Evolutionary conservation across 2,797 vertebrate genomes (phyloP), one percentile per base, ranked within the genome.

Genomic region (Eleutherodactylus coqui): DNA sequence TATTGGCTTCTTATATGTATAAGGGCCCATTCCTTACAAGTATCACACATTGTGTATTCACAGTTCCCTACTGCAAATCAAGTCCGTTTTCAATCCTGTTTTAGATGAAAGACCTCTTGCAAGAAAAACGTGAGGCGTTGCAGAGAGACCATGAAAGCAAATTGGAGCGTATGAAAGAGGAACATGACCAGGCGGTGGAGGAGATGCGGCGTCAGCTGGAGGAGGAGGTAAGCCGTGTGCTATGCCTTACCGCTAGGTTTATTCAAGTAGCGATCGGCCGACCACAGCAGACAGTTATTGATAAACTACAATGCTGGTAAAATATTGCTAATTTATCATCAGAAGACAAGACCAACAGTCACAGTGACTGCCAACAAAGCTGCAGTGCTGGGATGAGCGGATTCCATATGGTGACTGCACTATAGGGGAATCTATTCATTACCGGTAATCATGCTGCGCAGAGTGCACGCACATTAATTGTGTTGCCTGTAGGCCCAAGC

Each of bases 81-180:
- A 51, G 13, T 16, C 13, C 49, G 17, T 14, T 69, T 69, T 10
- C 11, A 47, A 47, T 34, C 45, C 11, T 13, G 73, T 8, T 45
- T 21, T 45, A 87, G 86, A 64, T 87, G 82, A 87, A 60, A 49
- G 86, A 87, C 47, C 77, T 87, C 1, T 55, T 87, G 8, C 82
- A 85, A 47, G 86, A 87, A 36, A 87, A 87, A 19, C 82, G 86
- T 4, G 55, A 55, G 6, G 82, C 80, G 3, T 47, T 87, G 32
- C 86, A 87, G 58, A 55, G 77, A 16, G 86, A 87, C 13, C 86
- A 87, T 64, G 77, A 87, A 64, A 67, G 70, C 45, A 84, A 85
- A 72, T 32, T 87, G 27, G 86, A 87, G 10, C 55, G 49, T 4
- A 47, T 87, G 77, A 87, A 76, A 32, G 86, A 87, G 60, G 86